Evolutionary conservation across 2,797 vertebrate genomes (phyloP).

Genomic region (Artibeus lituratus): DNA sequence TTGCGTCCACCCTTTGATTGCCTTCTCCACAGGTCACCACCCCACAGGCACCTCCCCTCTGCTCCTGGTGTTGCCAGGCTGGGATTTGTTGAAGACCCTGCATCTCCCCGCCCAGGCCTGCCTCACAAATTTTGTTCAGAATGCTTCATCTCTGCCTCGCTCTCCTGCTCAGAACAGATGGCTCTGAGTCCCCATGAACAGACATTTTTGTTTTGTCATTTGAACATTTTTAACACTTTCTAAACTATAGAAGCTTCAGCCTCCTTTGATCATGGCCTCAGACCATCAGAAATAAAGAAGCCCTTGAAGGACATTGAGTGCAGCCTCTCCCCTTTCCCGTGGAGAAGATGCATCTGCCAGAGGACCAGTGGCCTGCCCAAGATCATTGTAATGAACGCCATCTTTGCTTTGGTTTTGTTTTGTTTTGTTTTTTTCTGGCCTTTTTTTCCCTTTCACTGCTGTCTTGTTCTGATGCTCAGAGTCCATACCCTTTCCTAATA

Average conservation of each 20-base stretch:
- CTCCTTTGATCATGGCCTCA: not conserved
- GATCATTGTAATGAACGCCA: not conserved
- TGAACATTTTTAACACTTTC: constrained; percentile 64
- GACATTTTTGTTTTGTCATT: constrained; percentile 71
- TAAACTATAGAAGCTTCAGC: constrained; percentile 13
- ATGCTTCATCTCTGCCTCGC: constrained; percentile 40
- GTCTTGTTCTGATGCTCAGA: constrained; percentile 1
- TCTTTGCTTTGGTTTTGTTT: not conserved
- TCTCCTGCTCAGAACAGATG: constrained; percentile 76
- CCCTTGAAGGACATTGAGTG: not conserved
- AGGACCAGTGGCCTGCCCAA: not conserved
- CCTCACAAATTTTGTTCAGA: not conserved
- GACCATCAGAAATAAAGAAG: constrained; percentile 3
- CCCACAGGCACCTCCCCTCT: not conserved
- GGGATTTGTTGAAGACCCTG: not conserved
- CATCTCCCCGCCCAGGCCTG: not conserved
- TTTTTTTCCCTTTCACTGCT: not conserved
- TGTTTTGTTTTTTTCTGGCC: not conserved
- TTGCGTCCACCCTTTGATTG: not conserved
- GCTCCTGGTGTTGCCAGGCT: not conserved
- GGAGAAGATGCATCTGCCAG: not conserved
- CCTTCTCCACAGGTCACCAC: not conserved
- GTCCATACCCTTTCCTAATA: not conserved
- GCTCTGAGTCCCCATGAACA: constrained; percentile 67
- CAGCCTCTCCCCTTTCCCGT: not conserved